Evolutionary conservation across 2,888 invertebrate species (phyloP), one percentile per base, ranked within the genome.

Genomic region (Leucophora obtusa): DNA sequence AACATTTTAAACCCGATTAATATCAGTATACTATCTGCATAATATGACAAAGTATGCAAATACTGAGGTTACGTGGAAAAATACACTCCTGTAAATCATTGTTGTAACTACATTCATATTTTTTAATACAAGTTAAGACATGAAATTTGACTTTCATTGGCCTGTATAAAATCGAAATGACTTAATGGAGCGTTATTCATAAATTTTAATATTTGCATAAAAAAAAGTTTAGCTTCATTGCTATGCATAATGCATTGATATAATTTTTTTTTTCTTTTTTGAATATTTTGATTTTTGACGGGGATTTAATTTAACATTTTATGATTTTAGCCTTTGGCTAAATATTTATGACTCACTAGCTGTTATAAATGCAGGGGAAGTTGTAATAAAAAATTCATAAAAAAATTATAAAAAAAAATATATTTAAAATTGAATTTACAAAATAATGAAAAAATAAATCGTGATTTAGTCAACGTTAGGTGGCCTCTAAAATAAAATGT

Each of bases 1-100:
- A 86, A 84, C 86, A 84, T 65, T 77, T 71, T 84, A 85, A 85
- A 62, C 14, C 84, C 87, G 87, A 87, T 87, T 87, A 87, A 87
- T 87, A 87, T 87, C 87, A n/a, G 85, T 85, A 47, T n/a, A 47
- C n/a, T n/a, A n/a, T 28, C 6, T 28, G 7, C 28, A 28, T 28
- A 28, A 28, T 28, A 28, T 28, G 28, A 28, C 28, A 28, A 28
- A 6, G 6, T 28, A 28, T 28, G 28, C 6, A 28, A 28, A 28
- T 6, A 28, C 28, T 6, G 3, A 6, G 28, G 28, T 28, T 28
- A 28, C 2, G 59, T 59, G 43, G 21, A 71, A 70, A 77, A 54
- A 58, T 70, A 77, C 76, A 70, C 70, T 70, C 76, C 76, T 77
- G 70, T 28, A 71, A 70, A 77, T 65, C 43, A 53, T 21, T 53